Conservation (phyloP, 1,140 invertebrate genomes). For the Macrobrachium rosenbergii region DNA sequence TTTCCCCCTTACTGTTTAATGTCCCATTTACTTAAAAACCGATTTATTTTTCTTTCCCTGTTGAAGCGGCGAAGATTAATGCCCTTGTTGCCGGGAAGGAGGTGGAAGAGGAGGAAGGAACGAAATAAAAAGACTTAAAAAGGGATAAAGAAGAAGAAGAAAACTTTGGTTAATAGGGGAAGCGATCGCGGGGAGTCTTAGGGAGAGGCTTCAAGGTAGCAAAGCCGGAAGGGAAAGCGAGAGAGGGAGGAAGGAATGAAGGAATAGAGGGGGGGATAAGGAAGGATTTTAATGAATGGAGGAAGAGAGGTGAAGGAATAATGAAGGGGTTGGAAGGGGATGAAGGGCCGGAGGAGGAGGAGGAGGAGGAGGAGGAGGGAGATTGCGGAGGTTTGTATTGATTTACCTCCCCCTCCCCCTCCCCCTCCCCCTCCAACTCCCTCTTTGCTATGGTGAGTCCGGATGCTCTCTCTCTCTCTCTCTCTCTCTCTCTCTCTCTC, state of each 20-base stretch:
- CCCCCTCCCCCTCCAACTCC: not conserved
- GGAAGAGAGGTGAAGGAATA: not conserved
- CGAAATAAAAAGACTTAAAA: not conserved
- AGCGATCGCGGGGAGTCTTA: not conserved
- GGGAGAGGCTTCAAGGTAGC: not conserved
- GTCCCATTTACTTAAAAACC: too few relatives aligned
- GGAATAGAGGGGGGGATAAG: not conserved
- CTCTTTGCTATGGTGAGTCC: not conserved
- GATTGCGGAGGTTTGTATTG: slow-evolving; percentile 1
- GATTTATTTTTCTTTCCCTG: too few relatives aligned
- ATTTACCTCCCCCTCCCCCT: not conserved
- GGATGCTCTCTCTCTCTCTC: slow-evolving; percentile 12
- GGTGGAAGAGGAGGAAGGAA: not conserved
- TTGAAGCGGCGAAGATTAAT: too few relatives aligned
- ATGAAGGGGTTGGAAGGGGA: not conserved
- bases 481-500: slow-evolving; percentile 20
- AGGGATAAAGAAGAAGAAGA: not conserved
- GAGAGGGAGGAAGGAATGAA: not conserved
- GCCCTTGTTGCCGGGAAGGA: not conserved
- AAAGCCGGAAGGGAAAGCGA: not conserved
- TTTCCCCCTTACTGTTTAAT: too few relatives aligned
- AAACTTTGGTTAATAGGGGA: not conserved
- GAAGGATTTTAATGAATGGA: not conserved
- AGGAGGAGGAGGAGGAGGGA: not conserved
- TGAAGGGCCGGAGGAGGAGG: not conserved